These are phyloP conservation scores for Pollenia griseotomentosa DNA, from an alignment of 2,888 invertebrate species.

Conservation along the genomic window DNA sequence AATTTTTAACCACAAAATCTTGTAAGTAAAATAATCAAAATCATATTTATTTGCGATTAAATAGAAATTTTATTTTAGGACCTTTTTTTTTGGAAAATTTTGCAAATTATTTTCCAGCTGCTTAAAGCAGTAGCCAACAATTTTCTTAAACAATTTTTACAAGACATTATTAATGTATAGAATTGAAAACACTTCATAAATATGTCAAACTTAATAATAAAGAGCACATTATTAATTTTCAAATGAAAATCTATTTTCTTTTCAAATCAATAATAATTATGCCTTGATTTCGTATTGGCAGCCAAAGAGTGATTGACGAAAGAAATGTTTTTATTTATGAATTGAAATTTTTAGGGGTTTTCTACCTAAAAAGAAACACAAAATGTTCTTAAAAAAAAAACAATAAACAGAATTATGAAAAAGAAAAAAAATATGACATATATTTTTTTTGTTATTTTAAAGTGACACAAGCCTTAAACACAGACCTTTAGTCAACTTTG, in stretches of 20 bases:
- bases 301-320: no score
- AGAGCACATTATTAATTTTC: constrained; percentile 73
- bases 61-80: neutral
- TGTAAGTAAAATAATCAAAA: constrained; percentile 5
- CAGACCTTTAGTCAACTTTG: neutral
- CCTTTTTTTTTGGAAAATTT: neutral
- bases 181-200: constrained; percentile 79
- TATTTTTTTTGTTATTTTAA: neutral
- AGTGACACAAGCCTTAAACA: neutral
- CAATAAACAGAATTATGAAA: constrained; percentile 3
- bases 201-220: constrained; percentile 81
- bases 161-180: constrained; percentile 1
- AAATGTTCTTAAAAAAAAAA: neutral
- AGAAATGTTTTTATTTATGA: neutral
- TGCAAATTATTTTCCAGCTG: neutral
- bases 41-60: constrained; percentile 36
- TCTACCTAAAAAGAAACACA: no score
- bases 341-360: no score
- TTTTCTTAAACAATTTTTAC: neutral
- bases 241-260: constrained; percentile 6
- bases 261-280: no score
- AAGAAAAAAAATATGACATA: neutral
- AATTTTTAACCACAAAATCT: constrained; percentile 1
- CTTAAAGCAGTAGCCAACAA: neutral
- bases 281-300: no score